phyloP scores from a whole-genome alignment of 2,797 vertebrate genomes.

The Centropyge bicolor region DNA sequence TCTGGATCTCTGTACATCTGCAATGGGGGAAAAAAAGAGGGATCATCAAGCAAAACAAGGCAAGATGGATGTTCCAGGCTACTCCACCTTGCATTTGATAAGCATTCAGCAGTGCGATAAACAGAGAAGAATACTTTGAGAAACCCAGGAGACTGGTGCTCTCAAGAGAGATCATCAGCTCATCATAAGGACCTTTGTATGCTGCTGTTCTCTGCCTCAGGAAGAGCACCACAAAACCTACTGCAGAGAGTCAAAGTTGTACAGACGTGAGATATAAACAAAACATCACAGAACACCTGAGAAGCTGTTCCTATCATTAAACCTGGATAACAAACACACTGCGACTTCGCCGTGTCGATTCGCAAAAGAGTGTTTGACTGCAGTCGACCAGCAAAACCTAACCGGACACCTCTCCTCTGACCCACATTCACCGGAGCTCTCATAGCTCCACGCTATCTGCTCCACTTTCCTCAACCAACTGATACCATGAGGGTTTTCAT shows the following conservation, averaged over 20 bases:
- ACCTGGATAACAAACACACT: slow-evolving; percentile 39
- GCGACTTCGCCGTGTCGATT: slow-evolving; percentile 1
- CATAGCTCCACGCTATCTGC: slow-evolving; percentile 36
- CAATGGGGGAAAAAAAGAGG: slow-evolving; percentile 17
- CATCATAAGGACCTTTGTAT: slow-evolving; percentile 70
- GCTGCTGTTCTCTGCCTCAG: slow-evolving; percentile 61
- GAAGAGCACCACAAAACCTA: slow-evolving; percentile 57
- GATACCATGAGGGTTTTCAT: slow-evolving; percentile 66
- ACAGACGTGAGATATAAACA: slow-evolving; percentile 52
- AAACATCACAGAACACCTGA: slow-evolving; percentile 33
- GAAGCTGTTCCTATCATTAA: slow-evolving; percentile 42
- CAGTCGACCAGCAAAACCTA: slow-evolving; percentile 22
- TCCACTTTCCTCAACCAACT: slow-evolving; percentile 50
- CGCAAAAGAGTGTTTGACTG: background rate
- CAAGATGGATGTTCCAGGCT: slow-evolving; percentile 49
- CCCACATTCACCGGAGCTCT: slow-evolving; percentile 40
- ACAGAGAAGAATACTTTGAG: slow-evolving; percentile 72
- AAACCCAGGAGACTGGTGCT: slow-evolving; percentile 67
- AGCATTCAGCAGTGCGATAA: slow-evolving; percentile 62
- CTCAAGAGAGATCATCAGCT: slow-evolving; percentile 77
- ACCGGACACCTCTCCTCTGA: slow-evolving; percentile 43
- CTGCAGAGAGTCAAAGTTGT: slow-evolving; percentile 66
- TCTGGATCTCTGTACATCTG: slow-evolving; percentile 69
- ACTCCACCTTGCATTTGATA: slow-evolving; percentile 62
- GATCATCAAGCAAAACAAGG: slow-evolving; percentile 64